Evolutionary conservation across 1,140 invertebrate species (phyloP).

Genomic region (Streblospio benedicti): DNA sequence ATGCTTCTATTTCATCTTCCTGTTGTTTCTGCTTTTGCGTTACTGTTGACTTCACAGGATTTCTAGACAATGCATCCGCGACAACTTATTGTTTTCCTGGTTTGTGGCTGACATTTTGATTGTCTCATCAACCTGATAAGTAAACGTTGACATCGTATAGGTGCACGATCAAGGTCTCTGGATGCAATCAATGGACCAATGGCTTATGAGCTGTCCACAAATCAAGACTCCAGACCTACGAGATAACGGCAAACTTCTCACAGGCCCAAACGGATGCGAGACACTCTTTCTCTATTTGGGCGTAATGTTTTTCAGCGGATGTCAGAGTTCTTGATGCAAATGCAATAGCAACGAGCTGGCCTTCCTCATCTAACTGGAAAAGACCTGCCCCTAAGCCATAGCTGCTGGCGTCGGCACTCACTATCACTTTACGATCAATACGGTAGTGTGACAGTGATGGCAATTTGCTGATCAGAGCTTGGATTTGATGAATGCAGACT

Average conservation of each 20-base stretch:
- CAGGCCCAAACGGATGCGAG: constrained; percentile 28
- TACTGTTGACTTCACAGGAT: too few relatives aligned
- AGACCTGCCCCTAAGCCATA: constrained; percentile 23
- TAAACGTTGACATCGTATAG: constrained; percentile 18
- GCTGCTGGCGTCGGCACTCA: constrained; percentile 20
- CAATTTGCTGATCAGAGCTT: too few relatives aligned
- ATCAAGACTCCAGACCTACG: constrained; percentile 34
- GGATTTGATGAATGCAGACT: too few relatives aligned
- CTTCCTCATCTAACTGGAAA: constrained; percentile 14
- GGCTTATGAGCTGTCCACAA: constrained; percentile 39
- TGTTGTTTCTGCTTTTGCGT: too few relatives aligned
- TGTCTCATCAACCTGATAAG: constrained; percentile 16
- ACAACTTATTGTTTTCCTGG: constrained; percentile 20
- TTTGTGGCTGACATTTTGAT: constrained; percentile 10
- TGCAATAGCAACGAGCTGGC: constrained; percentile 16
- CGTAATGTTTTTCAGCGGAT: constrained; percentile 25
- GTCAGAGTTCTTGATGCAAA: constrained; percentile 23
- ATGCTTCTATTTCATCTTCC: too few relatives aligned
- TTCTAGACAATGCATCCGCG: constrained; percentile 19
- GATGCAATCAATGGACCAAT: constrained; percentile 19
- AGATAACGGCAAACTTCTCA: constrained; percentile 49
- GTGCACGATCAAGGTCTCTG: constrained; percentile 11
- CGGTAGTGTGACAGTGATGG: too few relatives aligned
- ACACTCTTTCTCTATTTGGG: constrained; percentile 24
- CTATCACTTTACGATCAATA: too few relatives aligned